Percentiles rank a stretch among this genome's conserved stretches.
These are phyloP conservation scores for Alaudala cheleensis DNA, from an alignment of 2,113 vertebrate genomes.

Conservation along the genomic window DNA sequence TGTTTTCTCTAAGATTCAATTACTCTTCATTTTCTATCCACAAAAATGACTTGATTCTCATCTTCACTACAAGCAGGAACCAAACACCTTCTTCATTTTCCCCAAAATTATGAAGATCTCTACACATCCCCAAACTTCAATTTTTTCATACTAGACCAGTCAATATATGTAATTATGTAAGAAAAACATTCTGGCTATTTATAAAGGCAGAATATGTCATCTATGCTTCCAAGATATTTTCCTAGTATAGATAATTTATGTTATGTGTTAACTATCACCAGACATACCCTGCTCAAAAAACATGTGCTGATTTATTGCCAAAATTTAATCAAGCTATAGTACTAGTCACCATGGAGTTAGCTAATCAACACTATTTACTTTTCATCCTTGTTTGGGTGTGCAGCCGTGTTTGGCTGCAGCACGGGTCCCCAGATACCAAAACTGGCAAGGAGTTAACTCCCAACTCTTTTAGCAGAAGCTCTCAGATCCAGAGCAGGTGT, in stretches of 20 bases:
- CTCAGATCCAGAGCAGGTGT: not conserved
- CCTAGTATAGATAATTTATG: not conserved
- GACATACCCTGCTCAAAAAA: not conserved
- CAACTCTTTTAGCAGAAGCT: not conserved
- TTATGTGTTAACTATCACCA: not conserved
- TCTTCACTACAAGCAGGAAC: conserved; percentile 59
- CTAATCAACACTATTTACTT: not conserved
- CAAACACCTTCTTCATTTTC: conserved; percentile 59
- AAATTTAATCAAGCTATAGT: not conserved
- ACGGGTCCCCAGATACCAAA: not conserved
- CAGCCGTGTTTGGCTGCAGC: not conserved
- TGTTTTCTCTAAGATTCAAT: conserved; percentile 46
- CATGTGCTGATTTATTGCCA: not conserved
- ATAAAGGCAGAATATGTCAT: conserved; percentile 2
- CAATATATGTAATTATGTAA: conserved; percentile 1
- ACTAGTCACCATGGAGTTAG: not conserved
- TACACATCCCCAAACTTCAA: not conserved
- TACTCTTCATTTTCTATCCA: conserved; percentile 53
- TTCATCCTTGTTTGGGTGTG: not conserved
- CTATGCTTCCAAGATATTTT: not conserved
- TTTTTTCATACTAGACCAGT: conserved; percentile 15
- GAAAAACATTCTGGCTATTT: conserved; percentile 8
- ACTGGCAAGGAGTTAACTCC: not conserved
- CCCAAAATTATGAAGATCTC: conserved; percentile 36
- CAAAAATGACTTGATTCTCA: conserved; percentile 61